Conservation (phyloP, 2,113 vertebrate species). For the Rhagologus leucostigma region DNA sequence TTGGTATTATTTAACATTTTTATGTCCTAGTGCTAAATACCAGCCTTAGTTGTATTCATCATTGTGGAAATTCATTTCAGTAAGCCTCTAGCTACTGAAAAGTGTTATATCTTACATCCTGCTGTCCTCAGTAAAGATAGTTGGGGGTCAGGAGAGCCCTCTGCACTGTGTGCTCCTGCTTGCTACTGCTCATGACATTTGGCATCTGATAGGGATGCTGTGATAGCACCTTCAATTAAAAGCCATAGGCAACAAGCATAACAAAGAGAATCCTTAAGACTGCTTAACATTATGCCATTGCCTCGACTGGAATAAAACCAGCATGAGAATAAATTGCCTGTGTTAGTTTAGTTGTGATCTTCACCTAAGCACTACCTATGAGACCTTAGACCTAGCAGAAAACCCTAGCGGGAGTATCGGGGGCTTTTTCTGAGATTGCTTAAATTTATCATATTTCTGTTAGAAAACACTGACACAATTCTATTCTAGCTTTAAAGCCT, state of each 20-base stretch:
- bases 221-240: constrained; percentile 9
- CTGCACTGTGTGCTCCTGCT: neutral
- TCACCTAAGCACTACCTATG: neutral
- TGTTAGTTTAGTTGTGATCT: constrained; percentile 3
- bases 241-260: neutral
- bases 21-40: neutral
- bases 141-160: neutral
- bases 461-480: neutral
- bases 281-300: neutral
- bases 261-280: constrained; percentile 6
- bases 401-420: neutral
- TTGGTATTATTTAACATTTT: neutral
- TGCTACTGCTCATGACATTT: neutral
- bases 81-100: neutral
- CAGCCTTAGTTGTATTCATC: neutral
- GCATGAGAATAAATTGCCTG: constrained; percentile 3
- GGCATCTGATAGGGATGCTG: neutral
- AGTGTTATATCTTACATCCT: neutral
- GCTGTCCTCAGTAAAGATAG: neutral
- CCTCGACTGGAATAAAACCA: neutral
- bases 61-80: neutral
- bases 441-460: neutral
- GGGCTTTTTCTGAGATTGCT: neutral
- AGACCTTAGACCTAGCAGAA: neutral
- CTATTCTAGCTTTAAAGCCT: neutral